Percentiles rank a stretch among this genome's conserved stretches.
Conservation (phyloP, 2,888 invertebrate genomes). For the Rhaphigaster nebulosa region DNA sequence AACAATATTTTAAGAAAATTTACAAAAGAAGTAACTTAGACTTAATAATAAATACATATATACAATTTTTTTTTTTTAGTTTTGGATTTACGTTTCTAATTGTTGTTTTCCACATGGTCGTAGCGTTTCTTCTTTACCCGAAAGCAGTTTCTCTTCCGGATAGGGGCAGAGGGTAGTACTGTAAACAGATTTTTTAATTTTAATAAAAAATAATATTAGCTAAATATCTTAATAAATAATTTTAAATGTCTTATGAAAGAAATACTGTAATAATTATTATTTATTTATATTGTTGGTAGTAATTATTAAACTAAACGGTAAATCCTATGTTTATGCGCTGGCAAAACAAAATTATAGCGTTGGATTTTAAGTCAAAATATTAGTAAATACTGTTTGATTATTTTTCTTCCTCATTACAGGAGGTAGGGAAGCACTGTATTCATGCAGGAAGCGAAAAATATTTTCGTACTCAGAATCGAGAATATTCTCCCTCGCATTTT, state of each 20-base stretch:
- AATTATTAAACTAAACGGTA: not conserved
- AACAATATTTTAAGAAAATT: not conserved
- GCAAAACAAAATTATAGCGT: too few species aligned
- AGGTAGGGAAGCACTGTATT: too few species aligned
- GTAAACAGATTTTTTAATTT: not conserved
- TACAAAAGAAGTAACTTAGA: not conserved
- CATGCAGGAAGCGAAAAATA: too few species aligned
- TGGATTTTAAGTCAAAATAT: too few species aligned
- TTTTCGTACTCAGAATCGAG: too few species aligned
- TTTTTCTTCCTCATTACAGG: too few species aligned
- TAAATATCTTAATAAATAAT: not conserved
- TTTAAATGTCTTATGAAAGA: not conserved
- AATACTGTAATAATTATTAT: not conserved
- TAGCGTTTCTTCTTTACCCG: conserved; percentile 56
- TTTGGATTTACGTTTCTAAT: not conserved
- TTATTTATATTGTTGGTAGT: not conserved
- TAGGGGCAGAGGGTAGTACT: conserved; percentile 58
- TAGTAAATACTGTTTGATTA: too few species aligned
- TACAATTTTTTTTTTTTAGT: not conserved
- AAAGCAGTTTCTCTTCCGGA: conserved; percentile 58
- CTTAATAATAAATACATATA: not conserved
- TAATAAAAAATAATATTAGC: not conserved
- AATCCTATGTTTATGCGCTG: too few species aligned
- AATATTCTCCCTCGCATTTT: too few species aligned
- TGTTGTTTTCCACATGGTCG: conserved; percentile 59